phyloP scores from a whole-genome alignment of 2,113 vertebrate species.

The Benitochromis conjunctus region DNA sequence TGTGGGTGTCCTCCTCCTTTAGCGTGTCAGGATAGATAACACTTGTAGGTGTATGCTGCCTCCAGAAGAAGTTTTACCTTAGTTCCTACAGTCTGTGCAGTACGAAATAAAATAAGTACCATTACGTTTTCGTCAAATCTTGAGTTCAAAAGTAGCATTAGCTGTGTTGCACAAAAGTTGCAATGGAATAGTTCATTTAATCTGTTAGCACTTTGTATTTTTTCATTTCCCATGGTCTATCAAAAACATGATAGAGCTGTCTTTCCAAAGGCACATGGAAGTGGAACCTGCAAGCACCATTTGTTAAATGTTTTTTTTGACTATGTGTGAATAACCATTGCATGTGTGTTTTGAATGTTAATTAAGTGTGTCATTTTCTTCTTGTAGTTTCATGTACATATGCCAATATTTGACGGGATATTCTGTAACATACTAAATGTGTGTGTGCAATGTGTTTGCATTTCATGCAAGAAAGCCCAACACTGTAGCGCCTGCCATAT shows the following conservation, averaged over 20 bases:
- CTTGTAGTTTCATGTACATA: not conserved
- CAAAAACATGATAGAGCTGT: not conserved
- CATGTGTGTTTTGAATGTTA: not conserved
- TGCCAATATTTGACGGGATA: not conserved
- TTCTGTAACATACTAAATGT: not conserved
- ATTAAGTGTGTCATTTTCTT: not conserved
- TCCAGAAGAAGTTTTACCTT: not conserved
- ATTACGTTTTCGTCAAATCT: not conserved
- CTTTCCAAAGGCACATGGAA: constrained; percentile 20
- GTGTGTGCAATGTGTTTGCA: constrained; percentile 3
- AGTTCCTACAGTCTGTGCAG: not conserved
- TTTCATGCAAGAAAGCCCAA: constrained; percentile 40
- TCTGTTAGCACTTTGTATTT: not conserved
- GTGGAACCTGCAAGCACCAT: not conserved
- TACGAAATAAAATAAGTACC: not conserved
- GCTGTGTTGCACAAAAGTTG: not conserved
- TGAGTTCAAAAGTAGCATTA: not conserved
- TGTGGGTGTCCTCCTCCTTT: not conserved
- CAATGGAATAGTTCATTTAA: not conserved
- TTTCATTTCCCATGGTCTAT: not conserved
- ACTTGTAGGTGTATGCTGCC: not conserved
- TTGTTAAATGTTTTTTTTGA: not conserved
- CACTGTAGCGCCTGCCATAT: constrained; percentile 45
- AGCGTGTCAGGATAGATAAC: not conserved
- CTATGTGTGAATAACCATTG: not conserved